Conservation (phyloP, 92 coral and sea anemone species). For the Epizoanthus fatuus region DNA sequence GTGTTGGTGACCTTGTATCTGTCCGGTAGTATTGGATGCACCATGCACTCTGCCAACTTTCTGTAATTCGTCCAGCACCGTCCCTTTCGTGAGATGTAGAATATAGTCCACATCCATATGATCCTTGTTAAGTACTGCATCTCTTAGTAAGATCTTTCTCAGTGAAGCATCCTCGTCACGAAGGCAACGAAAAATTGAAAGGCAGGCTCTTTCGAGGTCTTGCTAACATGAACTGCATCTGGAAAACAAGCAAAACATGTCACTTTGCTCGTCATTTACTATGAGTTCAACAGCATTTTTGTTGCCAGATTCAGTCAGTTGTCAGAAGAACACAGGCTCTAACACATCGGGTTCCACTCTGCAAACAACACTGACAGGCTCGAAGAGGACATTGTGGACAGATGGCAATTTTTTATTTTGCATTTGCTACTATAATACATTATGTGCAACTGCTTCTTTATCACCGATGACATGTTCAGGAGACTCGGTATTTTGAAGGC, state of each 20-base stretch:
- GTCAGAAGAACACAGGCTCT: conserved; percentile 13
- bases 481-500: background rate
- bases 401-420: conserved; percentile 1
- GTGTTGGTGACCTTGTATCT: conserved; percentile 48
- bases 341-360: conserved; percentile 13
- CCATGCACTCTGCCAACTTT: conserved; percentile 35
- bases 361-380: conserved; percentile 25
- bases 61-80: conserved; percentile 36
- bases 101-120: conserved; percentile 59
- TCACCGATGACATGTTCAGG: background rate
- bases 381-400: conserved; percentile 40
- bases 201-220: conserved; percentile 61
- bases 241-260: conserved; percentile 42
- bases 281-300: conserved; percentile 53
- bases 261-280: background rate
- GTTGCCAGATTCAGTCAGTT: conserved; percentile 64
- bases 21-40: conserved; percentile 56
- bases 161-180: conserved; percentile 38
- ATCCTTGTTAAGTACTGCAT: conserved; percentile 59
- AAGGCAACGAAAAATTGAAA: conserved; percentile 44
- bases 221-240: conserved; percentile 63
- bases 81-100: conserved; percentile 42
- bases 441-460: conserved; percentile 18
- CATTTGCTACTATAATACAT: conserved; percentile 17
- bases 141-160: conserved; percentile 48